These are phyloP conservation scores for Aix galericulata DNA, from an alignment of 2,113 vertebrate genomes.

Conservation along the genomic window DNA sequence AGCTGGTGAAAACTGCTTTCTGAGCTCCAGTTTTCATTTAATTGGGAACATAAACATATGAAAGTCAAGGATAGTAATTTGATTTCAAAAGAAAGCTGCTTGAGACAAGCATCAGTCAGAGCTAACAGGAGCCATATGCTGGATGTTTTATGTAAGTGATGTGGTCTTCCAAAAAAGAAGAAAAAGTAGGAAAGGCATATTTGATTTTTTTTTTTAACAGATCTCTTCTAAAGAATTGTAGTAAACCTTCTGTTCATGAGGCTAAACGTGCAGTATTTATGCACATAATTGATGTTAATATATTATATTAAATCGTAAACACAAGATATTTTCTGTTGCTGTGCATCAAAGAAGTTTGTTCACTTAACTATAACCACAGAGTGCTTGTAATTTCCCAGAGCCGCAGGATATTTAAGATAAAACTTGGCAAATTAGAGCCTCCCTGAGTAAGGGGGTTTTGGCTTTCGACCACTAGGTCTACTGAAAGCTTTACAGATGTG, in stretches of 20 bases:
- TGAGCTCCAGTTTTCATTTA: slow-evolving; percentile 53
- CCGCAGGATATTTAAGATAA: slow-evolving; percentile 25
- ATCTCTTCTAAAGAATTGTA: slow-evolving; percentile 5
- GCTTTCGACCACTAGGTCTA: not conserved
- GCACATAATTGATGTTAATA: slow-evolving; percentile 29
- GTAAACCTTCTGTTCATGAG: slow-evolving; percentile 32
- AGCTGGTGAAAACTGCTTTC: slow-evolving; percentile 46
- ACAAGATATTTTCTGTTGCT: not conserved
- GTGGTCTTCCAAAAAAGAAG: slow-evolving; percentile 13
- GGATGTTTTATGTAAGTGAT: not conserved
- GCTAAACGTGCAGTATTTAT: not conserved
- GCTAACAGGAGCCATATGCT: slow-evolving; percentile 52
- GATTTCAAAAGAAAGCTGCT: slow-evolving; percentile 62
- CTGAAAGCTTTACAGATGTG: slow-evolving; percentile 6
- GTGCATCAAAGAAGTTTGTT: not conserved
- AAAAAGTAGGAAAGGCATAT: not conserved
- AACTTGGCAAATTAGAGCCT: slow-evolving; percentile 12
- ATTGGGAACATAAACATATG: slow-evolving; percentile 63
- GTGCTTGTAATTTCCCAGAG: not conserved
- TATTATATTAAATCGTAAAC: not conserved
- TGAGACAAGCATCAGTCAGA: slow-evolving; percentile 23
- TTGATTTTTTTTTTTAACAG: not conserved
- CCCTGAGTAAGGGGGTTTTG: not conserved
- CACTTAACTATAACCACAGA: slow-evolving; percentile 9
- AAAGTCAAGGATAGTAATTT: slow-evolving; percentile 63